phyloP scores from a whole-genome alignment of 2,797 vertebrate genomes.

The Halcyon chelicuti region DNA sequence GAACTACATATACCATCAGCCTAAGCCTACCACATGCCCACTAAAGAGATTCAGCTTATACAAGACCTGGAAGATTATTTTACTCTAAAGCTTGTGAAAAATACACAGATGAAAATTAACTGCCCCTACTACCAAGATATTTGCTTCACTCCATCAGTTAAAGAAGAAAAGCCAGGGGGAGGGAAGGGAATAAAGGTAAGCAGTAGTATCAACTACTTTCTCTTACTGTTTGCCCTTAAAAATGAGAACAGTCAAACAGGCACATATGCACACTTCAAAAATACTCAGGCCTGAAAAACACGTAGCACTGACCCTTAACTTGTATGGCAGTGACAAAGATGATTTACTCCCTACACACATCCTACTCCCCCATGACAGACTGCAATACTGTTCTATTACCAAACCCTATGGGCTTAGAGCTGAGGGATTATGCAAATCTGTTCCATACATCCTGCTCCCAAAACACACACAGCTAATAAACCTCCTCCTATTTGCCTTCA shows the following conservation, averaged over 20 bases:
- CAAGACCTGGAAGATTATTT: background rate
- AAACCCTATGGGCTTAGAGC: background rate
- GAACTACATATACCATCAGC: background rate
- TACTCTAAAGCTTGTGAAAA: background rate
- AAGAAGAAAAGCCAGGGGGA: background rate
- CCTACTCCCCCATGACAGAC: background rate
- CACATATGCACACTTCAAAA: background rate
- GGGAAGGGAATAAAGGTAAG: background rate
- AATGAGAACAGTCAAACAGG: background rate
- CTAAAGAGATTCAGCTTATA: background rate
- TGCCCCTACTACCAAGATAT: background rate
- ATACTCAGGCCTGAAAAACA: background rate
- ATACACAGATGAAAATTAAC: background rate
- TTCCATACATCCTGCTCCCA: conserved; percentile 25
- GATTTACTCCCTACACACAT: background rate
- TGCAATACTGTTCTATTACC: background rate
- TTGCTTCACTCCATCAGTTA: background rate
- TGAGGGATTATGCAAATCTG: conserved; percentile 31
- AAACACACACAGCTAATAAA: conserved; percentile 47
- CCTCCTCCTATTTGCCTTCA: conserved; percentile 33
- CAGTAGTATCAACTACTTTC: background rate
- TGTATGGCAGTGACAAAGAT: background rate
- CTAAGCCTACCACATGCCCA: background rate
- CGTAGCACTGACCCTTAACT: background rate
- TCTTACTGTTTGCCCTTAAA: background rate